Conservation (phyloP, 2,113 vertebrate species). For the Dipodomys merriami region DNA sequence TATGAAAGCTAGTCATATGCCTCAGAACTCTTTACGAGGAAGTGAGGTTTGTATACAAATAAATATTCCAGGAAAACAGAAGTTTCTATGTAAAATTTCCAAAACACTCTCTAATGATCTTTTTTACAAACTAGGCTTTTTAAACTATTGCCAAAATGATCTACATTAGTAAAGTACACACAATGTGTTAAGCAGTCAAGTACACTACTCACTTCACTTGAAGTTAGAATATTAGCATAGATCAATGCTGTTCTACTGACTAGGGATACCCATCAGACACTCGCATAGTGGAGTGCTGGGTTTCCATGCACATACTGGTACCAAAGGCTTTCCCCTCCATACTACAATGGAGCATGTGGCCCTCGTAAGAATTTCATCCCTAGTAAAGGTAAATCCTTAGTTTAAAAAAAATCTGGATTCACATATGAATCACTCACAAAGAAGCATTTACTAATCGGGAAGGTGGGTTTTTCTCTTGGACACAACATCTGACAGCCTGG, state of each 20-base stretch:
- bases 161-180: background rate
- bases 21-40: background rate
- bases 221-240: background rate
- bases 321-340: background rate
- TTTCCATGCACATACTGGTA: accelerated
- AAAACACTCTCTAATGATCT: background rate
- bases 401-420: constrained; percentile 19
- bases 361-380: background rate
- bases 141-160: background rate
- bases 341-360: background rate
- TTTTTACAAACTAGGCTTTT: background rate
- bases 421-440: constrained; percentile 26
- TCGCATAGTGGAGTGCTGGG: accelerated
- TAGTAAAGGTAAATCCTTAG: background rate
- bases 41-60: background rate
- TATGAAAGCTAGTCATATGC: background rate
- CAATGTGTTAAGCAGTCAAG: background rate
- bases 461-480: constrained; percentile 28
- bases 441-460: constrained; percentile 48
- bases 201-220: background rate
- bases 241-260: background rate
- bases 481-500: accelerated
- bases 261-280: background rate
- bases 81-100: background rate
- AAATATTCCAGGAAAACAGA: constrained; percentile 35